Evolutionary conservation across 2,113 vertebrate genomes (phyloP).

Genomic region (Misgurnus anguillicaudatus): DNA sequence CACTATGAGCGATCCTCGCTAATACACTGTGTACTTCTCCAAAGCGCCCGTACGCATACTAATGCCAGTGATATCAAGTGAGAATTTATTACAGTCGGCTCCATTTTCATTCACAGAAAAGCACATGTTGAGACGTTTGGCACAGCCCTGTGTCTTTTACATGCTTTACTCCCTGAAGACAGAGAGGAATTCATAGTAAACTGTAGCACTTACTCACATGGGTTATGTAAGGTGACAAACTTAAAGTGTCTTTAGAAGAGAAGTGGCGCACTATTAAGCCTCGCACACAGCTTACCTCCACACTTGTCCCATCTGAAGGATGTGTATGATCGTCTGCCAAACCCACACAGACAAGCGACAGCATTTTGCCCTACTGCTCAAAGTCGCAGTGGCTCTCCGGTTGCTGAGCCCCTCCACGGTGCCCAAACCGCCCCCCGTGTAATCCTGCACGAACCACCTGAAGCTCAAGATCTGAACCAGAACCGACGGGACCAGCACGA

Average conservation of each 20-base stretch:
- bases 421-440: conserved; percentile 90
- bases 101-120: conserved; percentile 24
- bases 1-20: conserved; percentile 48
- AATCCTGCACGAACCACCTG: conserved; percentile 99
- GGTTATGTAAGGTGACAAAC: conserved; percentile 72
- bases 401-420: conserved; percentile 93
- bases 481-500: conserved; percentile 95
- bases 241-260: conserved; percentile 5
- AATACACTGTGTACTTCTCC: background rate
- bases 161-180: background rate
- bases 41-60: conserved; percentile 4
- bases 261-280: conserved; percentile 40
- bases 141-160: background rate
- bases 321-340: conserved; percentile 93
- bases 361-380: conserved; percentile 78
- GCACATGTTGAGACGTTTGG: background rate
- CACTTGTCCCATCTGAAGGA: conserved; percentile 97
- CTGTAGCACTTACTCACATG: background rate
- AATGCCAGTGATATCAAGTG: background rate
- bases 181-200: background rate
- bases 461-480: conserved; percentile 99
- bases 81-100: background rate
- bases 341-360: conserved; percentile 93
- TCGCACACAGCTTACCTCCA: conserved; percentile 83
- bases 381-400: conserved; percentile 77